Evolutionary conservation across 2,797 vertebrate genomes (phyloP).

Genomic region (Peromyscus melanophrys): DNA sequence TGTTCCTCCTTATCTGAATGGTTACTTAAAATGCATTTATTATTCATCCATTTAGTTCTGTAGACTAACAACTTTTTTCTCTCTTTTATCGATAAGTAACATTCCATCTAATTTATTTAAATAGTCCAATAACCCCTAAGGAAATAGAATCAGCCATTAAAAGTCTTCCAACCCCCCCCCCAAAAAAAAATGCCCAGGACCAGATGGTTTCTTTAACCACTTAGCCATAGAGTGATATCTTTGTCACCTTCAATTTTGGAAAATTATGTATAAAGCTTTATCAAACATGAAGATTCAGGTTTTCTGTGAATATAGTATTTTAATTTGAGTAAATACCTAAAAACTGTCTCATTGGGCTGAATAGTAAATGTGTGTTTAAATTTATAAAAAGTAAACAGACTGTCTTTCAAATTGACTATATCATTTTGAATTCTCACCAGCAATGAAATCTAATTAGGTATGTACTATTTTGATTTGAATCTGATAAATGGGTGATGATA

Average conservation of each 20-base stretch:
- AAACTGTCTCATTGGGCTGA: neutral
- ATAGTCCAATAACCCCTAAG: too few relatives aligned
- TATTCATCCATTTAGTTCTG: neutral
- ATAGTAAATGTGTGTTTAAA: neutral
- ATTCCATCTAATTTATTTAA: neutral
- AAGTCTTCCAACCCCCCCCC: too few relatives aligned
- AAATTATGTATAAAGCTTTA: constrained; percentile 22
- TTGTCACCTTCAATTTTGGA: neutral
- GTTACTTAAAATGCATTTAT: constrained; percentile 4
- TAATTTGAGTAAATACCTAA: neutral
- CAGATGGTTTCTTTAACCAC: neutral
- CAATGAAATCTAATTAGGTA: neutral
- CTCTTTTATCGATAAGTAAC: neutral
- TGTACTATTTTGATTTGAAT: constrained; percentile 32
- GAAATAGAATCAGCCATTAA: too few relatives aligned
- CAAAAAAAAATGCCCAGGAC: too few relatives aligned
- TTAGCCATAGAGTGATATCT: neutral
- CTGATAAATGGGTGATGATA: neutral
- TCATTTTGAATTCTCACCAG: neutral
- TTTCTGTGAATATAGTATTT: neutral
- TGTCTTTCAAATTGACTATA: neutral
- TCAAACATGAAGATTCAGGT: neutral
- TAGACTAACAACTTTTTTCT: neutral
- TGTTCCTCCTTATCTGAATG: neutral
- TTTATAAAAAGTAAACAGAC: constrained; percentile 6